Evolutionary conservation across 2,113 vertebrate genomes (phyloP).

Genomic region (Vidua macroura): DNA sequence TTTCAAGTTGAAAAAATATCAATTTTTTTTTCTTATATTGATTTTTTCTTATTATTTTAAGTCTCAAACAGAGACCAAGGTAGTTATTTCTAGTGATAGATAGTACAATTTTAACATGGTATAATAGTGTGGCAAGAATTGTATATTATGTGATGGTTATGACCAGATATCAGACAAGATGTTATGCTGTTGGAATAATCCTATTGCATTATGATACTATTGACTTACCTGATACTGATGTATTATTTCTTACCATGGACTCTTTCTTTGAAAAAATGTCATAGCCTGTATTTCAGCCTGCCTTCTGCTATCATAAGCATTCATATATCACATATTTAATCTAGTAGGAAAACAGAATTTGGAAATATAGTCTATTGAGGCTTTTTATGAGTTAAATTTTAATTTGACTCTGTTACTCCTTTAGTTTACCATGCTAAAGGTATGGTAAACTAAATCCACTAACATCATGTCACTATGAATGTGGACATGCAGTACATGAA

Average conservation of each 20-base stretch:
- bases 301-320: neutral
- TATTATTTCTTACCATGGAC: neutral
- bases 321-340: neutral
- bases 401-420: neutral
- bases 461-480: neutral
- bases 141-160: neutral
- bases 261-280: neutral
- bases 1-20: neutral
- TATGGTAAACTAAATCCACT: neutral
- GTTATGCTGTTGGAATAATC: neutral
- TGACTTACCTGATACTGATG: neutral
- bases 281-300: neutral
- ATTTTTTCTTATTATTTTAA: neutral
- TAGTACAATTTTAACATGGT: neutral
- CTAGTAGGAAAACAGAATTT: neutral
- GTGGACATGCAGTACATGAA: neutral
- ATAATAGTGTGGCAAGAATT: neutral
- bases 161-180: neutral
- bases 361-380: neutral
- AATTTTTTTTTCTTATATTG: neutral
- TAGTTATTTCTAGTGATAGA: neutral
- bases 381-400: neutral
- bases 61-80: neutral
- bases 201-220: neutral
- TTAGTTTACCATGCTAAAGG: neutral